These are phyloP conservation scores for Seriola aureovittata DNA, from an alignment of 2,113 vertebrate genomes.

Conservation along the genomic window DNA sequence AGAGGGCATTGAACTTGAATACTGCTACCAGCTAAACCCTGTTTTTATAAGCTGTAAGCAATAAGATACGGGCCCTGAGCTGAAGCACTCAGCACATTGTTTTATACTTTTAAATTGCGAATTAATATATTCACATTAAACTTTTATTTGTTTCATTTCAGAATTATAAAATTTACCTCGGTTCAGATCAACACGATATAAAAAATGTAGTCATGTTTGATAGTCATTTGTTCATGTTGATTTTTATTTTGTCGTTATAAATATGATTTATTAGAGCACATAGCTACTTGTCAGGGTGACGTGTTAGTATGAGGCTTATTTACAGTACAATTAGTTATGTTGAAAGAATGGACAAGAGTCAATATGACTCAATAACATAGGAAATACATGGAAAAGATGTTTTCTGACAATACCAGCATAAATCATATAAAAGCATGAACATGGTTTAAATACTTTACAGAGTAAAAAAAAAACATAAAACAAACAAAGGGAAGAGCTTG, in stretches of 20 bases:
- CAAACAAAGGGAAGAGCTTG: slow-evolving; percentile 29
- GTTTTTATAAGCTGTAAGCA: background rate
- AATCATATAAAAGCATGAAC: slow-evolving; percentile 52
- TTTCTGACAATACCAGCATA: slow-evolving; percentile 39
- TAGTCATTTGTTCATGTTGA: slow-evolving; percentile 11
- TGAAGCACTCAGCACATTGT: background rate
- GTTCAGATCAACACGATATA: background rate
- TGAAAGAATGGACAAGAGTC: slow-evolving; percentile 76
- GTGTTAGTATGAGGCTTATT: slow-evolving; percentile 58
- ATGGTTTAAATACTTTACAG: slow-evolving; percentile 81
- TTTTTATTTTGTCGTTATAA: slow-evolving; percentile 74
- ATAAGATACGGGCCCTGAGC: background rate
- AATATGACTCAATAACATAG: slow-evolving; percentile 85
- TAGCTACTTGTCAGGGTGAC: slow-evolving; percentile 27
- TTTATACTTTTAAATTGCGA: background rate
- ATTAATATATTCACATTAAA: background rate
- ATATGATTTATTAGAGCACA: slow-evolving; percentile 56
- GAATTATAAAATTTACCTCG: background rate
- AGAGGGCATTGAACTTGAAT: background rate
- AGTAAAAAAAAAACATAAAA: slow-evolving; percentile 74
- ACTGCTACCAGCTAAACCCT: background rate
- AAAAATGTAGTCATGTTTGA: background rate
- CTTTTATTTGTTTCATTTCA: background rate
- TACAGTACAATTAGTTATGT: slow-evolving; percentile 61
- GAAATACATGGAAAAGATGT: slow-evolving; percentile 50